A percentile compares a stretch with the other conserved stretches of the same genome.
Evolutionary conservation across 2,888 invertebrate species (phyloP).

Genomic region (Clusia tigrina): DNA sequence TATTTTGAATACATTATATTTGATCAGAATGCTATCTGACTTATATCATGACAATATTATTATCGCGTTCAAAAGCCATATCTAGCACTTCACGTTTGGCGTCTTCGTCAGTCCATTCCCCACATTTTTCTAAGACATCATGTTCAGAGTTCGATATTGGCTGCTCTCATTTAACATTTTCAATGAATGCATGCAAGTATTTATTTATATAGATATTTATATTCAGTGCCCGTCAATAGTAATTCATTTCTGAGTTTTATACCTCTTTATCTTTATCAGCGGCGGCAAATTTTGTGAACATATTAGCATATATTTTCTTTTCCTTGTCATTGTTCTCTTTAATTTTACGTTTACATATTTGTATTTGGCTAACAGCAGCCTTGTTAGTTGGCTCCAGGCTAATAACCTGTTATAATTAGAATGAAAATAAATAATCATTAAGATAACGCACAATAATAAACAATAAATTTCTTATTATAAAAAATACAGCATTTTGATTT

Average conservation of each 20-base stretch:
- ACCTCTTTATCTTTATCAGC: conserved; percentile 69
- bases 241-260: not conserved
- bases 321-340: conserved; percentile 81
- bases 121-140: conserved; percentile 58
- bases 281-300: conserved; percentile 93
- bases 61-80: conserved; percentile 56
- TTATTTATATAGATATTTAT: not conserved
- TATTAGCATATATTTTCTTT: conserved; percentile 88
- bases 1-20: not conserved
- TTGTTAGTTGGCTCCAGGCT: conserved; percentile 85
- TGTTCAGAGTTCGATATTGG: conserved; percentile 48
- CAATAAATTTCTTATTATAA: too few species aligned
- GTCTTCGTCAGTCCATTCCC: conserved; percentile 61
- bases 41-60: conserved; percentile 60
- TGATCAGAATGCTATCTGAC: not conserved
- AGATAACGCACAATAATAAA: too few species aligned
- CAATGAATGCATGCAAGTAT: conserved; percentile 5
- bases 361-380: conserved; percentile 83
- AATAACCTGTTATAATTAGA: too few species aligned
- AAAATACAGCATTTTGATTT: too few species aligned
- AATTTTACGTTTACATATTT: conserved; percentile 75
- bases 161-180: conserved; percentile 30
- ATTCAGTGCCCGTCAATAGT: not conserved
- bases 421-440: too few species aligned
- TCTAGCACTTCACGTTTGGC: conserved; percentile 59